Conservation (phyloP, 2,888 invertebrate genomes). For the Drosophila heteroneura region DNA sequence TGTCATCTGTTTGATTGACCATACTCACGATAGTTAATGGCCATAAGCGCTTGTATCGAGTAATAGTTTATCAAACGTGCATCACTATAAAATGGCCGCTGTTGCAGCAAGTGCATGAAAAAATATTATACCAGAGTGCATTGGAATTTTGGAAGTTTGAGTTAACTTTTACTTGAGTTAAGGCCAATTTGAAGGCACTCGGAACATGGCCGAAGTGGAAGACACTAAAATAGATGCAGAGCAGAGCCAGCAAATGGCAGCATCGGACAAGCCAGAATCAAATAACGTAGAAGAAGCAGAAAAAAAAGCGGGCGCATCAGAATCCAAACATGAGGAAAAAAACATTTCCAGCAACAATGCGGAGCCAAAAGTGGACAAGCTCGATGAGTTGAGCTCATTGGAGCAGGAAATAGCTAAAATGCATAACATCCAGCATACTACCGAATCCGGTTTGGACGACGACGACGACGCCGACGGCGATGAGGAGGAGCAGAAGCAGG, state of each 20-base stretch:
- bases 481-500: constrained; percentile 1
- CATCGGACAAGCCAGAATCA: constrained; percentile 23
- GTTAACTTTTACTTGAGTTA: constrained; percentile 4
- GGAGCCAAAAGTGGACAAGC: constrained; percentile 41
- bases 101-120: constrained; percentile 65
- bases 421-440: constrained; percentile 65
- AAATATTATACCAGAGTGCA: constrained; percentile 26
- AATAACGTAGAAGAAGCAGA: constrained; percentile 37
- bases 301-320: constrained; percentile 50
- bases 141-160: constrained; percentile 24
- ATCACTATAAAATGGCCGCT: constrained; percentile 70
- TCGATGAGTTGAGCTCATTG: constrained; percentile 81
- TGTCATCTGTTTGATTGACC: not conserved
- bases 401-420: constrained; percentile 84
- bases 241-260: constrained; percentile 6
- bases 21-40: not conserved
- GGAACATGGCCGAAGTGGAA: constrained; percentile 46
- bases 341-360: constrained; percentile 14
- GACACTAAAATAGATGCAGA: constrained; percentile 25
- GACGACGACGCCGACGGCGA: not conserved
- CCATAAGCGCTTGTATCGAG: constrained; percentile 2
- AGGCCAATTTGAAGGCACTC: constrained; percentile 7
- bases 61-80: constrained; percentile 13
- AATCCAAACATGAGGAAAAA: constrained; percentile 41
- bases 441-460: constrained; percentile 21